These are phyloP conservation scores for Anguilla rostrata DNA, from an alignment of 2,113 vertebrate species.

Conservation along the genomic window DNA sequence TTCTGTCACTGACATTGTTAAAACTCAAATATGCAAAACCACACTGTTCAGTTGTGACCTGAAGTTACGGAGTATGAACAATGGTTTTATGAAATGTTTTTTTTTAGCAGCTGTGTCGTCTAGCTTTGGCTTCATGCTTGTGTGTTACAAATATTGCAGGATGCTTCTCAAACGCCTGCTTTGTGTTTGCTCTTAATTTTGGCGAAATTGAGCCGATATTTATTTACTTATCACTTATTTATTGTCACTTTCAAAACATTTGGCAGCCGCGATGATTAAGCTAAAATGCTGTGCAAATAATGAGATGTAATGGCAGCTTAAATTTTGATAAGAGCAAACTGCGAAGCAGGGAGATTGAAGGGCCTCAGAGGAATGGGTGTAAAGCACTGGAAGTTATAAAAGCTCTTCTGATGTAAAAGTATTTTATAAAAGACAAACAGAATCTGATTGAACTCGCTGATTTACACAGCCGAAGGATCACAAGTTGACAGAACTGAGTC, in stretches of 20 bases:
- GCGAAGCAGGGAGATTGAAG: background rate
- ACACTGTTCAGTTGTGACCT: background rate
- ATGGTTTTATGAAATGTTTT: background rate
- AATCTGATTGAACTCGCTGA: constrained; percentile 21
- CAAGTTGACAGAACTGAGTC: constrained; percentile 7
- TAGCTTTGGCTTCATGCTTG: background rate
- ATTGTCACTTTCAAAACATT: background rate
- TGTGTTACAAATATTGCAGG: background rate
- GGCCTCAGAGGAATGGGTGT: background rate
- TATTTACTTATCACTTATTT: background rate
- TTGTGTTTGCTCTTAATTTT: background rate
- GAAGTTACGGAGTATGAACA: background rate
- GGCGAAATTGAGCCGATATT: background rate
- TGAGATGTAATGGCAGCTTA: background rate
- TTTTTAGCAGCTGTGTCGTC: background rate
- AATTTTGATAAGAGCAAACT: background rate
- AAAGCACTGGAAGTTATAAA: background rate
- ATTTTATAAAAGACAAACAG: constrained; percentile 6
- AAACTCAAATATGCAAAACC: background rate
- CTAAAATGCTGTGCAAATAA: background rate
- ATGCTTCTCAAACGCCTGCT: background rate
- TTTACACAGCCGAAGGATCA: constrained; percentile 21
- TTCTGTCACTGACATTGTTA: background rate
- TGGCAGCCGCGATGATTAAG: background rate
- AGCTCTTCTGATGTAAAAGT: constrained; percentile 7